Base-by-base conservation (phyloP, 2,797 vertebrate species). In the Gouania willdenowi region DNA sequence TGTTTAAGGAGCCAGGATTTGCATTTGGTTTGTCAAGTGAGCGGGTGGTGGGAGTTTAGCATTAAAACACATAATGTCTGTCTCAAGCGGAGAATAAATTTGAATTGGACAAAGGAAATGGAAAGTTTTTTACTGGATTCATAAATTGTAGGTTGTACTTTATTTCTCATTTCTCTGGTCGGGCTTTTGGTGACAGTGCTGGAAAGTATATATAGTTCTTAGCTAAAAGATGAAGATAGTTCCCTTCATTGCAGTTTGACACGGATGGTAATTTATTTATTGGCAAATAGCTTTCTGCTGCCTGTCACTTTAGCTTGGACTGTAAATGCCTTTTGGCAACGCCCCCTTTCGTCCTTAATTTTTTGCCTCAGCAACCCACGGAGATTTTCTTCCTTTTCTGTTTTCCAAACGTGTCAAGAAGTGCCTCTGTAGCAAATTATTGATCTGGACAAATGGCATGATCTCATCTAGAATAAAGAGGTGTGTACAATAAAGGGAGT, bases 401-500 rank as follows among this genome's bases (percentile, higher is more conserved):
- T 68, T 71, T 68, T 75, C 52, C 58, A 63, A 79, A 76, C 57
- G 66, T 44, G 14, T 76, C 87, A 82, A 88, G 66, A 88, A 88
- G 87, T 90, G 88, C 84, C 88, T 87, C 80, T 86, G 81, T 87
- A 85, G 82, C 71, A 70, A 38, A 80, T 61, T 60, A 77, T 75
- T 83, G 76, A 87, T 80, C 73, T 83, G 61, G 86, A 83, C 75
- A 63, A 80, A 77, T 41, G 71, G 46, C 58, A 51, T 72, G 51
- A 75, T 51, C 43, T 64, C 74, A 76, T 76, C 73, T 70, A 71
- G 66, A 59, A 84, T 86, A 88, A 91, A 88, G 79, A 84, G 81
- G 79, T 89, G 75, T 89, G 82, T 82, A 85, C 62, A 87, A 88
- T 85, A 88, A 89, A 85, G 78, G 82, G 83, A 79, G 66, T 81